phyloP scores from a whole-genome alignment of 2,113 vertebrate genomes.

The Neoarius graeffei region DNA sequence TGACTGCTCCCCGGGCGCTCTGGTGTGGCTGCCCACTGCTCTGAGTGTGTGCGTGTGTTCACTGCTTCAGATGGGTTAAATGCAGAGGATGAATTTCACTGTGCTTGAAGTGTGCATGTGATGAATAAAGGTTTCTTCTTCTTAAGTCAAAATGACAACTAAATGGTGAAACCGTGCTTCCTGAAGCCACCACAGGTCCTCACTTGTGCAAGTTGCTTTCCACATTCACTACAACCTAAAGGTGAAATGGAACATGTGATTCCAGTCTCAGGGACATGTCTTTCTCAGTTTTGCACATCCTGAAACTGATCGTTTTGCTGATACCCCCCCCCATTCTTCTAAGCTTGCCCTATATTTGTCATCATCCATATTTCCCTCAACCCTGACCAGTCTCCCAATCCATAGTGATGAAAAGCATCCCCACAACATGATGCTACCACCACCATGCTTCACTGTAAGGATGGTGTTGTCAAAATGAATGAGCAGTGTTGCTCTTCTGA shows the following conservation, averaged over 20 bases:
- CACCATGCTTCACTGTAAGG: neutral
- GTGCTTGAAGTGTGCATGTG: too few relatives aligned
- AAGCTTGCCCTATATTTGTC: neutral
- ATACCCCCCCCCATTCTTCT: neutral
- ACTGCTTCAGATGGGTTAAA: too few relatives aligned
- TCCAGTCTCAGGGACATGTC: neutral
- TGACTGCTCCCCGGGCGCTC: too few relatives aligned
- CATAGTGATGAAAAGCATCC: neutral
- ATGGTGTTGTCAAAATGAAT: neutral
- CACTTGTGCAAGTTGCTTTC: neutral
- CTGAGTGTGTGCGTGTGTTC: too few relatives aligned
- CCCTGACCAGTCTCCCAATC: neutral
- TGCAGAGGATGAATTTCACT: too few relatives aligned
- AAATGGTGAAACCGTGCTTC: too few relatives aligned
- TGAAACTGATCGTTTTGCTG: neutral
- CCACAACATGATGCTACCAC: too few relatives aligned
- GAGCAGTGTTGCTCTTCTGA: neutral
- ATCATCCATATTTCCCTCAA: neutral
- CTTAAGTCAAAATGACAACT: too few relatives aligned
- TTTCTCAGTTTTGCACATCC: neutral
- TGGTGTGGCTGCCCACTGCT: too few relatives aligned
- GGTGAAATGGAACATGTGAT: neutral
- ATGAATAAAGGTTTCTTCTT: too few relatives aligned
- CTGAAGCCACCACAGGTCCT: too few relatives aligned
- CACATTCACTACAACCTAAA: neutral